phyloP scores from a whole-genome alignment of 2,797 vertebrate genomes.

The Gymnocypris eckloni region DNA sequence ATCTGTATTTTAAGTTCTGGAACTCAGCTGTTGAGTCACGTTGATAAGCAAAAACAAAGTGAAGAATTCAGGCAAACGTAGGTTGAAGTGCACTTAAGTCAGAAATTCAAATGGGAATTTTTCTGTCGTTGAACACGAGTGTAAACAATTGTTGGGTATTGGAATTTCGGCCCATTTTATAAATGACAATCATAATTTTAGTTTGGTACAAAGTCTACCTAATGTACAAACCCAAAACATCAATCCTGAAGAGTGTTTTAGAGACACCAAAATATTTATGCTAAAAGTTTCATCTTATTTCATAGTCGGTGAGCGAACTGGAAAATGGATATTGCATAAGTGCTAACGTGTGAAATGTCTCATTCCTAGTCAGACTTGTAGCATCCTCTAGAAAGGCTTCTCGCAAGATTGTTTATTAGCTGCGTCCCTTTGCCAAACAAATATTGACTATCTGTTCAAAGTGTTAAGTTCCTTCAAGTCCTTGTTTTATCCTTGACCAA shows the following conservation, averaged over 20 bases:
- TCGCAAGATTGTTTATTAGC: slow-evolving; percentile 27
- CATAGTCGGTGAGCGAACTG: slow-evolving; percentile 31
- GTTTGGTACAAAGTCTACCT: slow-evolving; percentile 16
- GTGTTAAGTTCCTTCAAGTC: slow-evolving; percentile 25
- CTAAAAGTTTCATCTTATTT: slow-evolving; percentile 25
- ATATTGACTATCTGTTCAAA: slow-evolving; percentile 22
- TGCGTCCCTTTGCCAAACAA: slow-evolving; percentile 39
- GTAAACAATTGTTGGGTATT: background rate
- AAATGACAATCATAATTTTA: slow-evolving; percentile 53
- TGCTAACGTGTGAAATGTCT: slow-evolving; percentile 33
- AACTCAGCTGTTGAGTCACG: slow-evolving; percentile 38
- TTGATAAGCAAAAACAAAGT: slow-evolving; percentile 47
- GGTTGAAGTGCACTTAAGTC: slow-evolving; percentile 46
- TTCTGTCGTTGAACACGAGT: background rate
- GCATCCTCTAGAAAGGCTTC: background rate
- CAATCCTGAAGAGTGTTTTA: slow-evolving; percentile 31
- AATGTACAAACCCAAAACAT: background rate
- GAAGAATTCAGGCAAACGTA: slow-evolving; percentile 55
- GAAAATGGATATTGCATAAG: slow-evolving; percentile 26
- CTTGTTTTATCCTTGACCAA: slow-evolving; percentile 53
- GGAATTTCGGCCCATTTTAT: slow-evolving; percentile 37
- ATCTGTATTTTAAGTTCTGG: slow-evolving; percentile 41
- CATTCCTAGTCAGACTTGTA: slow-evolving; percentile 10
- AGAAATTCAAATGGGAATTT: slow-evolving; percentile 23
- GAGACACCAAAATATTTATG: slow-evolving; percentile 31